Conservation (phyloP, 1,140 invertebrate species). For the Bombus difficillimus region DNA sequence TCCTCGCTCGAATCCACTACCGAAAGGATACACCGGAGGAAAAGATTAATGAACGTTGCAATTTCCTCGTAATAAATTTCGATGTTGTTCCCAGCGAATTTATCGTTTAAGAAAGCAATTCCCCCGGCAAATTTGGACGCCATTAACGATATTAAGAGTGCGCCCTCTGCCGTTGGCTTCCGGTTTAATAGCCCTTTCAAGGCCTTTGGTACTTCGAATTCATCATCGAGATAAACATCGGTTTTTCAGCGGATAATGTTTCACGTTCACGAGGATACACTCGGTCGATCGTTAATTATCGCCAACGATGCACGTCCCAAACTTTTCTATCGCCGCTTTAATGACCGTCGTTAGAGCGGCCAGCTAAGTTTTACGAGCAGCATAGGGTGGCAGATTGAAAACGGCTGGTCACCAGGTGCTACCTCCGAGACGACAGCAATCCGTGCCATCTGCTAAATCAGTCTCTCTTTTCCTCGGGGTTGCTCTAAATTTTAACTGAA, state of each 20-base stretch:
- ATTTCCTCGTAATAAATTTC: conserved; percentile 50
- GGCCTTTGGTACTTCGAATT: conserved; percentile 54
- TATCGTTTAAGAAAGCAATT: conserved; percentile 36
- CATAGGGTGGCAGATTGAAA: conserved; percentile 61
- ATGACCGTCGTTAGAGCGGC: conserved; percentile 55
- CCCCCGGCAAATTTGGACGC: conserved; percentile 36
- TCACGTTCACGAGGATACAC: conserved; percentile 61
- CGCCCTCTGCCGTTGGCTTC: conserved; percentile 45
- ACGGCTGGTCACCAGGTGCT: conserved; percentile 66
- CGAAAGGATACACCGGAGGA: background rate
- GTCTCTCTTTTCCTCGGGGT: background rate
- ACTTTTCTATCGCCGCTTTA: conserved; percentile 68
- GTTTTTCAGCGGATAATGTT: conserved; percentile 69
- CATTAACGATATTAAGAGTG: conserved; percentile 45
- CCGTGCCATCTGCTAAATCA: conserved; percentile 61
- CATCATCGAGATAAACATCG: conserved; percentile 69
- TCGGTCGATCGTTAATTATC: conserved; percentile 66
- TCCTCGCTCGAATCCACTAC: background rate
- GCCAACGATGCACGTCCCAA: conserved; percentile 60
- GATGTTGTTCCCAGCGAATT: conserved; percentile 27
- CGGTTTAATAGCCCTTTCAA: conserved; percentile 60
- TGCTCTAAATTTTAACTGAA: conserved; percentile 23
- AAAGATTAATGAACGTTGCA: conserved; percentile 29
- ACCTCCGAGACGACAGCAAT: conserved; percentile 28
- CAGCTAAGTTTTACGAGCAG: conserved; percentile 58